Conservation (phyloP, 2,888 invertebrate genomes). For the Gibbula magus region DNA sequence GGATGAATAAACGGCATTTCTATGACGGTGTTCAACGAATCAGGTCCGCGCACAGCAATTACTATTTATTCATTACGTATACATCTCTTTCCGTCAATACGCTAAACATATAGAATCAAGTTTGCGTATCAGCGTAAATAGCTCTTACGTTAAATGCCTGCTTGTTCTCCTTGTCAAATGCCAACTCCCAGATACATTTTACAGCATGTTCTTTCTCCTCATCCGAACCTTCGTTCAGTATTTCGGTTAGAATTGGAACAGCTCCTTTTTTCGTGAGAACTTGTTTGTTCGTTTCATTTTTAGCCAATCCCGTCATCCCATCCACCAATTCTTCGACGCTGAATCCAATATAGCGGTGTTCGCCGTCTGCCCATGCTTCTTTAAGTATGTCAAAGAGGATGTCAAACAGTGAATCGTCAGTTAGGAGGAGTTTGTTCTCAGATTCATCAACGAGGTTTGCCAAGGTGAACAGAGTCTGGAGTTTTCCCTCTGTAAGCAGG, state of each 20-base stretch:
- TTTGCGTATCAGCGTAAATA: too few relatives aligned
- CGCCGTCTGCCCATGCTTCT: conserved; percentile 37
- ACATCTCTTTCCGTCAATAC: too few relatives aligned
- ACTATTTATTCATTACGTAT: too few relatives aligned
- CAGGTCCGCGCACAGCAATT: too few relatives aligned
- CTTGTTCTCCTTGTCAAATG: conserved; percentile 57
- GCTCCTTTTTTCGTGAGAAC: conserved; percentile 50
- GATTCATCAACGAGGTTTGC: conserved; percentile 61
- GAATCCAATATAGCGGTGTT: conserved; percentile 54
- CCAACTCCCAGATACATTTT: conserved; percentile 56
- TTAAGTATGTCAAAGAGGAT: conserved; percentile 49
- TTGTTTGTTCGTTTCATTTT: conserved; percentile 59
- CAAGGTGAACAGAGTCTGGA: conserved; percentile 56
- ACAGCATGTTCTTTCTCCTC: conserved; percentile 48
- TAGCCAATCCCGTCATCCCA: conserved; percentile 56
- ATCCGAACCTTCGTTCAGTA: conserved; percentile 41
- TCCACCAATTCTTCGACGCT: conserved; percentile 55
- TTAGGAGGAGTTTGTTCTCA: conserved; percentile 51
- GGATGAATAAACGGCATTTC: too few relatives aligned
- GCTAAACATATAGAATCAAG: too few relatives aligned
- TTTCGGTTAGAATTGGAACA: conserved; percentile 37
- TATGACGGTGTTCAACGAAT: too few relatives aligned
- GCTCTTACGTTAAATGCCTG: conserved; percentile 49
- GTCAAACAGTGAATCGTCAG: conserved; percentile 53
- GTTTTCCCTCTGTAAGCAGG: conserved; percentile 50